Evolutionary conservation across 2,797 vertebrate genomes (phyloP), one percentile per base, ranked within the genome.

Genomic region (Cebuella pygmaea): DNA sequence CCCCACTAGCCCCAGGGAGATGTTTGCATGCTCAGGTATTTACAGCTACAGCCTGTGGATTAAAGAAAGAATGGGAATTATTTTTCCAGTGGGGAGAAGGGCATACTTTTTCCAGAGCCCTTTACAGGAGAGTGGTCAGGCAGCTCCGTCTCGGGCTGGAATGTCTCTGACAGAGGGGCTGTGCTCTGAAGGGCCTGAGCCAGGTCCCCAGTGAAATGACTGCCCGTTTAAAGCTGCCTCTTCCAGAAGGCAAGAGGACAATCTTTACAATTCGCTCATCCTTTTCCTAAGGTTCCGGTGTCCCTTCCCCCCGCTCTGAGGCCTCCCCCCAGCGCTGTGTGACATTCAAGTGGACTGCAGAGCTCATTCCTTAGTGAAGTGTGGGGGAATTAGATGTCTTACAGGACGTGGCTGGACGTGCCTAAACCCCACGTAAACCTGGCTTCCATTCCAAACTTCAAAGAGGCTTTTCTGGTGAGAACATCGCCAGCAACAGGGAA

Each of bases 21-120:
- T 83, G 86, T 96, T 90, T 97, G 95, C 92, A 48, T 27, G 85
- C 84, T 93, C 97, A 96, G 97, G 97, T 97, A 93, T 97, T 97
- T 97, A 88, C 92, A 97, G 94, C 79, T 79, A 12, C 79, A 44
- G 78, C 85, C 94, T 72, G 86, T 92, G 96, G 97, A 98, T 98
- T 98, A 98, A 95, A 92, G 88, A 97, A 98, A 97, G 97, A 97
- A 97, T 97, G 96, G 97, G 90, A 97, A 95, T 96, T 97, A 97
- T 98, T 97, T 97, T 97, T 96, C 97, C 96, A 97, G 91, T 86
- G 85, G 48, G 41, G 85, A 95, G 84, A 90, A 86, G 33, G 92
- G 93, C 94, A 94, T 92, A 57, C 80, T 96, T 97, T 95, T 90
- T 93, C 94, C 8, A 5, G 59, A 36, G 61, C 78, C 72, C 1